phyloP scores from a whole-genome alignment of 2,888 invertebrate species.

The Cataglyphis cursor region DNA sequence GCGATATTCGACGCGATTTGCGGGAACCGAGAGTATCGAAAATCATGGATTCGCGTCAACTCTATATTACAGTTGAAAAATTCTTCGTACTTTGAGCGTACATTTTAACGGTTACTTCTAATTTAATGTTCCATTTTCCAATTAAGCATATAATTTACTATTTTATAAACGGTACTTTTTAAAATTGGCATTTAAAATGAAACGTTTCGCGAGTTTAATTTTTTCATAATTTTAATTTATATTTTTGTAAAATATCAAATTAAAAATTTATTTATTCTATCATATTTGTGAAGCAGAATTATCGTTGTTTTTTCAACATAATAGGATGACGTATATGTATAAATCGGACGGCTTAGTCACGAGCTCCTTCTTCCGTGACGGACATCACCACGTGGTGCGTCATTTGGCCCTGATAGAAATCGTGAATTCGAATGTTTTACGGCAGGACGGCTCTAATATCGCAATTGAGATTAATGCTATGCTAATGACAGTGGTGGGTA shows the following conservation, averaged over 20 bases:
- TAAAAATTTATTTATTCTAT: background rate
- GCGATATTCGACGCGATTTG: background rate
- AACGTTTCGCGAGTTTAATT: background rate
- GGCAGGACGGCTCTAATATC: conserved; percentile 26
- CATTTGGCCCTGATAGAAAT: conserved; percentile 71
- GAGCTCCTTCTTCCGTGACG: conserved; percentile 37
- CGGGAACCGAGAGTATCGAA: background rate
- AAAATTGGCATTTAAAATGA: background rate
- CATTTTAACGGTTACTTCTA: background rate
- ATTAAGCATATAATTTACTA: background rate
- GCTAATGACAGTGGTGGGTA: conserved; percentile 45
- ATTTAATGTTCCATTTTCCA: conserved; percentile 6
- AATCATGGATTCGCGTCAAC: background rate
- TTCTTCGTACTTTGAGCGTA: background rate
- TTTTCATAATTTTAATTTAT: background rate
- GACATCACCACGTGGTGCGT: conserved; percentile 60
- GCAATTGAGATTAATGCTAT: conserved; percentile 55
- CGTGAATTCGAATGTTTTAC: conserved; percentile 58
- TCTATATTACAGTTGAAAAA: background rate
- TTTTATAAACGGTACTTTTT: background rate
- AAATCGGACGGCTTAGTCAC: conserved; percentile 38
- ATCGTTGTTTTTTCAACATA: background rate
- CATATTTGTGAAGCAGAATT: background rate
- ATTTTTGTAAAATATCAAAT: background rate
- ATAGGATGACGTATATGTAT: conserved; percentile 19